Conservation (phyloP, 2,888 invertebrate genomes). For the Metallyticus violacea region DNA sequence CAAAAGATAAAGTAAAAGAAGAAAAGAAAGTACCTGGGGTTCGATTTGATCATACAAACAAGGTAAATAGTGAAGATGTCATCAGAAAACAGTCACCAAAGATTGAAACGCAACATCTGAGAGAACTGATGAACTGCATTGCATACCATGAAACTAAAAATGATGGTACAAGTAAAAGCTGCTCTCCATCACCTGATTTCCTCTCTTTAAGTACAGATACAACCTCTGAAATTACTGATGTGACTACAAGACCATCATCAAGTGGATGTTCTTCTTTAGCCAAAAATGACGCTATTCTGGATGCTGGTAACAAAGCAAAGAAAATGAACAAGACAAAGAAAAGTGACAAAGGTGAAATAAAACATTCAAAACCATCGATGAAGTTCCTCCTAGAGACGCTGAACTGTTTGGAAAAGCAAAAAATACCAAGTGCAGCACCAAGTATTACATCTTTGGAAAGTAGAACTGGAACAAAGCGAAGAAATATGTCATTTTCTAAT, state of each 20-base stretch:
- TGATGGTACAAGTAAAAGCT: background rate
- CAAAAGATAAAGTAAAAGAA: background rate
- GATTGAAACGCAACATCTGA: background rate
- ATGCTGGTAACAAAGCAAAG: background rate
- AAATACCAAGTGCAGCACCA: slow-evolving; percentile 1
- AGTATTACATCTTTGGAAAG: slow-evolving; percentile 25
- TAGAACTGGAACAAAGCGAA: slow-evolving; percentile 27
- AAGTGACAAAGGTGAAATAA: slow-evolving; percentile 21
- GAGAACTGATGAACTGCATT: slow-evolving; percentile 27
- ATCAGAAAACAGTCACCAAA: background rate
- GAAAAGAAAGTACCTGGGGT: background rate
- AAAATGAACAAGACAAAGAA: background rate
- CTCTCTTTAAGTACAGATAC: slow-evolving; percentile 17
- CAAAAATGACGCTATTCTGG: background rate
- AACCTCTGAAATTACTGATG: slow-evolving; percentile 28
- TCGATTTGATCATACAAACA: background rate
- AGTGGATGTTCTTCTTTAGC: slow-evolving; percentile 33
- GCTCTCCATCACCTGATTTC: background rate
- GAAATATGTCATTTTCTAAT: slow-evolving; percentile 49
- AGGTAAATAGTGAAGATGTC: background rate
- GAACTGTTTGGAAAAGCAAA: slow-evolving; percentile 1
- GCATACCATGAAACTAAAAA: slow-evolving; percentile 12
- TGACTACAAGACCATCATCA: slow-evolving; percentile 35
- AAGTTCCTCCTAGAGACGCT: slow-evolving; percentile 26
- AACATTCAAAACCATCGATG: slow-evolving; percentile 11